Conservation (phyloP, 2,113 vertebrate genomes). For the Malurus elegans region DNA sequence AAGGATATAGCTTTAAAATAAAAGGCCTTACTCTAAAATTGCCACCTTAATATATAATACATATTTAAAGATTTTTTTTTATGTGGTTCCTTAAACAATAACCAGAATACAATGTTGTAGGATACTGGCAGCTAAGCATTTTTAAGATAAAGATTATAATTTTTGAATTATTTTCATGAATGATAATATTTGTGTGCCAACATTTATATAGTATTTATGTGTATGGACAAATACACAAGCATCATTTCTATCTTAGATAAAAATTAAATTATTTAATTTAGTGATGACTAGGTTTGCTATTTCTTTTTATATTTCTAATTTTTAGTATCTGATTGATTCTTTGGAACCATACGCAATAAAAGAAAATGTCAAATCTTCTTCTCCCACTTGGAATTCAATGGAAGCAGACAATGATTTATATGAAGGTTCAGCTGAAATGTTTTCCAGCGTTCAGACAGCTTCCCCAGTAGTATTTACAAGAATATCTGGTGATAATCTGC, state of each 20-base stretch:
- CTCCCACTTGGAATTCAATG: not conserved
- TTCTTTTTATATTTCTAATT: slow-evolving; percentile 38
- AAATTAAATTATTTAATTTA: not conserved
- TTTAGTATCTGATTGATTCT: slow-evolving; percentile 73
- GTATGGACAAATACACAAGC: not conserved
- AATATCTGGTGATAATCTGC: slow-evolving; percentile 40
- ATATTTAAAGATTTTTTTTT: not conserved
- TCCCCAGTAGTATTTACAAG: slow-evolving; percentile 75
- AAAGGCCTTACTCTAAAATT: not conserved
- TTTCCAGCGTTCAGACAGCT: slow-evolving; percentile 68
- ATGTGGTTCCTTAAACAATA: not conserved
- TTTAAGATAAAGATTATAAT: not conserved
- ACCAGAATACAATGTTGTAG: not conserved
- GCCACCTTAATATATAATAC: not conserved
- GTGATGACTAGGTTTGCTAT: not conserved
- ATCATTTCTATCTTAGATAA: not conserved
- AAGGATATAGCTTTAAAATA: not conserved
- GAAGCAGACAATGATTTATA: slow-evolving; percentile 64
- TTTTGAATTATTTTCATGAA: not conserved
- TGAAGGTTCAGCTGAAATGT: slow-evolving; percentile 81
- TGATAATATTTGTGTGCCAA: not conserved
- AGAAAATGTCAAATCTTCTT: slow-evolving; percentile 33
- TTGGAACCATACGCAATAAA: slow-evolving; percentile 48
- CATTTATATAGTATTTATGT: not conserved
- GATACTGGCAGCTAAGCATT: not conserved